Evolutionary conservation across 2,888 invertebrate genomes (phyloP).

Genomic region (Diaprepes abbreviatus): DNA sequence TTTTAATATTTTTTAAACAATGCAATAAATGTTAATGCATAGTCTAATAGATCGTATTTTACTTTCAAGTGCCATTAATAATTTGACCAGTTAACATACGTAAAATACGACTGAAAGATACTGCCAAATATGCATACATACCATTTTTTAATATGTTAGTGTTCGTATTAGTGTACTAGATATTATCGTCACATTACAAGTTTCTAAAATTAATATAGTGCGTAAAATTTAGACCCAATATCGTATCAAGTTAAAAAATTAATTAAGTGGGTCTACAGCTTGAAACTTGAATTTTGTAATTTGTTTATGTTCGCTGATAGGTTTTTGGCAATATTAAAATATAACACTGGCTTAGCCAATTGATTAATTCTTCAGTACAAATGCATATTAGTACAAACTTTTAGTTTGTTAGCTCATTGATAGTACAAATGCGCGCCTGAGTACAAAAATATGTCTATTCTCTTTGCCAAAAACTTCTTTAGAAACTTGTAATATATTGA

Average conservation of each 20-base stretch:
- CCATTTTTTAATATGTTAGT: constrained; percentile 25
- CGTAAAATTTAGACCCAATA: neutral
- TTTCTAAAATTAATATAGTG: constrained; percentile 4
- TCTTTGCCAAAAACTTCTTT: neutral
- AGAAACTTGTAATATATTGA: constrained; percentile 16
- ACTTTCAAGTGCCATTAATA: constrained; percentile 23
- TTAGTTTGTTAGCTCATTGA: constrained; percentile 4
- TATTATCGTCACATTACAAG: constrained; percentile 5
- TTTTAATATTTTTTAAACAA: constrained; percentile 27
- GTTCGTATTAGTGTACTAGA: neutral
- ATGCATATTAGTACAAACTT: constrained; percentile 8
- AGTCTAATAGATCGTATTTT: constrained; percentile 23
- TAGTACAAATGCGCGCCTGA: neutral
- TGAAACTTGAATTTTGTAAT: too few species aligned
- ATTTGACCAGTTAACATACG: constrained; percentile 10
- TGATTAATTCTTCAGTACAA: neutral
- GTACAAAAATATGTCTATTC: neutral
- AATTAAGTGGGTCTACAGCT: too few species aligned
- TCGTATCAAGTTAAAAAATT: neutral
- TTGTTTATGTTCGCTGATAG: too few species aligned
- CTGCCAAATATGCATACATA: constrained; percentile 42
- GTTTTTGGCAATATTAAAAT: neutral
- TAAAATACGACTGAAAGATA: constrained; percentile 33
- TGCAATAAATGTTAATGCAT: constrained; percentile 1
- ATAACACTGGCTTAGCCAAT: neutral